Conservation (phyloP, 2,113 vertebrate species). For the Campylorhamphus procurvoides region DNA sequence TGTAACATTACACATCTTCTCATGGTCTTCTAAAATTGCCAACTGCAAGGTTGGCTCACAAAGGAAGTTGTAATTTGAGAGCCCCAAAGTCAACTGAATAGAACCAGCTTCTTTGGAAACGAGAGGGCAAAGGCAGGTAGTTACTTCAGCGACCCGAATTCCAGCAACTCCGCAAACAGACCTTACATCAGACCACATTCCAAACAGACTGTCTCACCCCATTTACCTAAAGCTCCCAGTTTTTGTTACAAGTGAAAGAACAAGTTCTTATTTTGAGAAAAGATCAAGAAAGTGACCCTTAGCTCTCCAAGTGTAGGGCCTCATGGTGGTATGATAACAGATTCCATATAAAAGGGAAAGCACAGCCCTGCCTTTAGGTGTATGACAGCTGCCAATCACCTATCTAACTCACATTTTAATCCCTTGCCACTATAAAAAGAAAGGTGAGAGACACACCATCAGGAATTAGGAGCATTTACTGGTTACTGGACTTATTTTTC, state of each 20-base stretch:
- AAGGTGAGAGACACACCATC: background rate
- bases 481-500: background rate
- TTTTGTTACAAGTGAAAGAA: background rate
- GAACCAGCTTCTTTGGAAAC: background rate
- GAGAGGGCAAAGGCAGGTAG: accelerated
- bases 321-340: background rate
- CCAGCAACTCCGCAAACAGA: background rate
- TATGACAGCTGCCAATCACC: background rate
- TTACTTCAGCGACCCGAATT: background rate
- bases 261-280: background rate
- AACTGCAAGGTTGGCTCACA: background rate
- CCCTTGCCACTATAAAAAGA: background rate
- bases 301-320: background rate
- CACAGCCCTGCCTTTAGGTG: background rate
- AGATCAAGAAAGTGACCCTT: background rate
- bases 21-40: background rate
- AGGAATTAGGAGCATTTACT: background rate
- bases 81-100: background rate
- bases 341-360: background rate
- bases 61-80: background rate
- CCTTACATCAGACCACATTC: background rate
- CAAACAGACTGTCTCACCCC: background rate
- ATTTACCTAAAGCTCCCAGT: background rate
- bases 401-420: background rate
- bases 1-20: background rate